Evolutionary conservation across 2,888 invertebrate species (phyloP), one percentile per base, ranked within the genome.

Genomic region (Euproctis similis): DNA sequence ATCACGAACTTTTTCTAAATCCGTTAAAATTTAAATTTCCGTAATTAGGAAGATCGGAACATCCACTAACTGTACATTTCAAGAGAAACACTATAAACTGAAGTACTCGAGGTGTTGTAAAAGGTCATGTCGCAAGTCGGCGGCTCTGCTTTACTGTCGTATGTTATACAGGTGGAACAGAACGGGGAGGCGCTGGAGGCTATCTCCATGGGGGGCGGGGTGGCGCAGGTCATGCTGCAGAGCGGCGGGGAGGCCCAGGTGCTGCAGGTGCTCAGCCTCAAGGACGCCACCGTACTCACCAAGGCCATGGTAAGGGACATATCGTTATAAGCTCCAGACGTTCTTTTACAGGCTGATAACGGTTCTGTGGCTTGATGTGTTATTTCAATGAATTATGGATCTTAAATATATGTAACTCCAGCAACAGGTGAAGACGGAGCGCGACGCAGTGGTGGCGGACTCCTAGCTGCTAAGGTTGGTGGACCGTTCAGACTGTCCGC

Each of bases 191-290:
- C 86, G 36, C 86, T 93, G 78, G 93, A 93, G 65, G 89, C 92
- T 8, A 87, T 93, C 43, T 90, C 92, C 9, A 89, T 93, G 73
- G 89, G 92, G 32, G 90, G 91, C 26, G 91, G 93, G 38, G 90
- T 91, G 67, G 91, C 92, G 68, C 93, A 93, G 63, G 93, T 94
- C 87, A 92, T 94, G 87, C 91, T 93, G 70, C 89, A 92, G 54
- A 59, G 65, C 31, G 55, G 53, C 25, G 90, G 90, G 23, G 92
- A 92, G 61, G 90, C 91, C 22, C 94, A 94, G 76, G 91, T 87
- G 46, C 86, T 94, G 58, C 94, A 94, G 77, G 94, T 95, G 53
- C 88, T 95, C 59, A 93, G 92, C 34, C 86, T 94, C 41, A 94
- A 94, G 80, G 94, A 95, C 73, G 93, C 93, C 42, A 91, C 92